These are phyloP conservation scores for Metopolophium dirhodum DNA, from an alignment of 1,140 invertebrate genomes.

Conservation along the genomic window DNA sequence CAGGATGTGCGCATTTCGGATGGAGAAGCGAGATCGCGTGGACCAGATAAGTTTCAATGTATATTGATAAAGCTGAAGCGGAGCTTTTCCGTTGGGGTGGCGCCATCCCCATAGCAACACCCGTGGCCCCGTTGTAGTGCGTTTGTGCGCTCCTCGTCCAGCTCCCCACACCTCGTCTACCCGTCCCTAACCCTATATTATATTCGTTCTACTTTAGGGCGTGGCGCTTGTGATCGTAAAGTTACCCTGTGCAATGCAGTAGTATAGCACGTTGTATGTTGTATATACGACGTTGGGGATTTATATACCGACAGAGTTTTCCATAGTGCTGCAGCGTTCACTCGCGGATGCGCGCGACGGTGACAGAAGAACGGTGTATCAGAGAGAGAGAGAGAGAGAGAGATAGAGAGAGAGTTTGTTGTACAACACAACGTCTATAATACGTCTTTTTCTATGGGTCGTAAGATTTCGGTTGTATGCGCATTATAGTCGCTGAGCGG, in stretches of 20 bases:
- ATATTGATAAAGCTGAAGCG: slow-evolving; percentile 23
- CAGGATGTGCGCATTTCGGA: neutral
- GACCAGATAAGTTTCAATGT: slow-evolving; percentile 34
- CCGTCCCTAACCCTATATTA: neutral
- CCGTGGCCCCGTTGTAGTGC: neutral
- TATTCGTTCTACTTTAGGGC: slow-evolving; percentile 36
- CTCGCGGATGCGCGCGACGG: too few species aligned
- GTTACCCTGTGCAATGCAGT: neutral
- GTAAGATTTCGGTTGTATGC: neutral
- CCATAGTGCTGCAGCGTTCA: neutral
- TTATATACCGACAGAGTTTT: slow-evolving; percentile 37
- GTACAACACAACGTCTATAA: neutral
- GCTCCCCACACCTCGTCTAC: neutral
- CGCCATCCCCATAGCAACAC: slow-evolving; percentile 55
- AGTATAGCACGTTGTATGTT: neutral
- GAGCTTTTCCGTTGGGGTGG: slow-evolving; percentile 34
- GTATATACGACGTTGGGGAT: neutral
- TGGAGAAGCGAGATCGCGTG: neutral
- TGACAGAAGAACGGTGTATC: neutral
- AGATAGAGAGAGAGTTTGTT: neutral
- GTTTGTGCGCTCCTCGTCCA: slow-evolving; percentile 19
- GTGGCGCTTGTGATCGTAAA: slow-evolving; percentile 40
- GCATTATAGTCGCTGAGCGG: too few species aligned
- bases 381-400: neutral
- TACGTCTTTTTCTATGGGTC: neutral